These are phyloP conservation scores for Misgurnus mizolepis DNA, from an alignment of 2,113 vertebrate genomes.

Conservation along the genomic window DNA sequence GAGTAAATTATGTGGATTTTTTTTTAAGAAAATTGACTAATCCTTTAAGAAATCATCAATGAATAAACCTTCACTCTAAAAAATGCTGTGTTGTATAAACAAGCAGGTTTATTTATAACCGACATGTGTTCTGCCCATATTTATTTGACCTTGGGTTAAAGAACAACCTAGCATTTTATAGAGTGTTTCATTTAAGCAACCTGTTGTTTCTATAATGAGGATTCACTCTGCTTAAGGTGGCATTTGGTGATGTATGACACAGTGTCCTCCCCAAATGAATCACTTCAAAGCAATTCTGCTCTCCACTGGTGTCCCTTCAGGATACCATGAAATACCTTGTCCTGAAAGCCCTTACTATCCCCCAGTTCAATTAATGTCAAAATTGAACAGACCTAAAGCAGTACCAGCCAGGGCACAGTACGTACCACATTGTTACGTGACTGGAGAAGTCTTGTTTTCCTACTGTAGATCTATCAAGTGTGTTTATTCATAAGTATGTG, in stretches of 20 bases:
- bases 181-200: neutral
- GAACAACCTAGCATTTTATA: too few species aligned
- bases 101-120: too few species aligned
- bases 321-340: constrained; percentile 14
- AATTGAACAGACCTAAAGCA: neutral
- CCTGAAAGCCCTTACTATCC: neutral
- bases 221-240: neutral
- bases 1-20: too few species aligned
- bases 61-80: neutral
- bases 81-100: too few species aligned
- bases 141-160: too few species aligned
- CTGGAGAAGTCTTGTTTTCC: neutral
- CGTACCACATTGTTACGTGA: neutral
- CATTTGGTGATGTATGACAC: constrained; percentile 16
- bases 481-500: neutral
- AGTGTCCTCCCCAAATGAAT: constrained; percentile 35
- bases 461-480: too few species aligned
- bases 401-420: neutral
- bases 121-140: too few species aligned
- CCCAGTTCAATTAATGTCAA: constrained; percentile 12
- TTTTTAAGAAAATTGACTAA: too few species aligned
- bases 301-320: constrained; percentile 13
- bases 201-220: constrained; percentile 14
- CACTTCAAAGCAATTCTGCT: constrained; percentile 30
- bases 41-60: neutral